Evolutionary conservation across 2,888 invertebrate species (phyloP), one percentile per base, ranked within the genome.

Genomic region (Lithophane semibrunnea): DNA sequence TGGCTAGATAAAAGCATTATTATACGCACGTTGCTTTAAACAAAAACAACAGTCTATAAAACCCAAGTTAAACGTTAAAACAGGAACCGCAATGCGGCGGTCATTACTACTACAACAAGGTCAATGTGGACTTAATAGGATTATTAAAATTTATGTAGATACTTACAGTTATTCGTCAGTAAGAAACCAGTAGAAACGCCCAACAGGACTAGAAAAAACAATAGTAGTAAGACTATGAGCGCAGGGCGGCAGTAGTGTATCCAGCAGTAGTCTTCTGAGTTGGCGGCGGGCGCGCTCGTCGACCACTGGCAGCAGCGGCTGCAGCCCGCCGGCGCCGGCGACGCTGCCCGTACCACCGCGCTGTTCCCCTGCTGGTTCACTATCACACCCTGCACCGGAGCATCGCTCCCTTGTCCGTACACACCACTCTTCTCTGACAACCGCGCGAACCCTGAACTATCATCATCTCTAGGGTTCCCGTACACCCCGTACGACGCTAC

Each of bases 161-260:
- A 97, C 97, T 97, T 92, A 97, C 97, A 97, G 92, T 97, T 97
- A 93, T 97, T 97, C 90, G 97, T 97, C 91, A 97, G 93, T 92
- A 97, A 94, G 88, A 97, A 96, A 92, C 97, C 97, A 91, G 97
- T 97, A 88, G 97, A 96, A 83, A 97, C 96, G 82, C 97, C 97
- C 93, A 97, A 95, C 90, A 97, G 92, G 84, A 97, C 95, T 91
- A 97, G 92, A 93, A 97, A 97, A 94, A 97, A 96, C 85, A 97
- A 93, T 81, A 97, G 93, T 75, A 97, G 92, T 73, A 97, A 92
- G 58, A 97, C 94, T 88, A 97, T 97, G 63, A 97, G 92, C 18
- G 97, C 96, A 21, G 97, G 97, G 84, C 96, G 95, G 90, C 97
- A 97, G 91, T 97, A 97, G 84, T 97, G 95, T 82, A 96, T 94